A percentile compares a stretch with the other conserved stretches of the same genome.
These are phyloP conservation scores for Sphenodon punctatus DNA, from an alignment of 2,797 vertebrate genomes.

Conservation along the genomic window DNA sequence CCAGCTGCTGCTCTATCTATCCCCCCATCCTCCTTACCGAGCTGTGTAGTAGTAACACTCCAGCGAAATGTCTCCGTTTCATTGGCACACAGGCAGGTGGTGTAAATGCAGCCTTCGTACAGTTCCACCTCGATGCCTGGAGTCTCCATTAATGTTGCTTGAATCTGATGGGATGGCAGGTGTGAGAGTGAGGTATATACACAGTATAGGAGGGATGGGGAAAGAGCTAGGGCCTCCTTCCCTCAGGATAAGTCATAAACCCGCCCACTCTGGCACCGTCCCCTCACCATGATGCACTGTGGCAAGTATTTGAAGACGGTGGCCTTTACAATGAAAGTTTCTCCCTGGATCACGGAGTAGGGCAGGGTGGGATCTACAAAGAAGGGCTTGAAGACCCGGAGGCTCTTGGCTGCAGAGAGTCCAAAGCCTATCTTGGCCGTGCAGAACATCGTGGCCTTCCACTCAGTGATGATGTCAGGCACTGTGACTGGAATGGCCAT, in stretches of 20 bases:
- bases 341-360: slow-evolving; percentile 77
- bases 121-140: slow-evolving; percentile 57
- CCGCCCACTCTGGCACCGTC: slow-evolving; percentile 57
- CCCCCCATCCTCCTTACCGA: slow-evolving; percentile 60
- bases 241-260: slow-evolving; percentile 55
- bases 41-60: slow-evolving; percentile 65
- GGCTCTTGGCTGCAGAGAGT: slow-evolving; percentile 60
- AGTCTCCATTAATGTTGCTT: slow-evolving; percentile 60
- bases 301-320: slow-evolving; percentile 81
- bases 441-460: slow-evolving; percentile 39
- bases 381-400: slow-evolving; percentile 80
- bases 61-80: slow-evolving; percentile 79
- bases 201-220: background rate
- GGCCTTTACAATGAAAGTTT: slow-evolving; percentile 78
- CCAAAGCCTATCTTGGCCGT: slow-evolving; percentile 67
- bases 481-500: background rate
- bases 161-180: slow-evolving; percentile 61
- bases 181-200: background rate
- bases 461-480: slow-evolving; percentile 19
- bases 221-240: background rate
- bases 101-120: slow-evolving; percentile 63
- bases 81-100: slow-evolving; percentile 73
- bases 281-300: slow-evolving; percentile 76
- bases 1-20: too few relatives aligned
- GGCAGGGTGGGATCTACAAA: slow-evolving; percentile 79